These are phyloP conservation scores for Chaunax sp. DNA, from an alignment of 2,797 vertebrate genomes.

Conservation along the genomic window DNA sequence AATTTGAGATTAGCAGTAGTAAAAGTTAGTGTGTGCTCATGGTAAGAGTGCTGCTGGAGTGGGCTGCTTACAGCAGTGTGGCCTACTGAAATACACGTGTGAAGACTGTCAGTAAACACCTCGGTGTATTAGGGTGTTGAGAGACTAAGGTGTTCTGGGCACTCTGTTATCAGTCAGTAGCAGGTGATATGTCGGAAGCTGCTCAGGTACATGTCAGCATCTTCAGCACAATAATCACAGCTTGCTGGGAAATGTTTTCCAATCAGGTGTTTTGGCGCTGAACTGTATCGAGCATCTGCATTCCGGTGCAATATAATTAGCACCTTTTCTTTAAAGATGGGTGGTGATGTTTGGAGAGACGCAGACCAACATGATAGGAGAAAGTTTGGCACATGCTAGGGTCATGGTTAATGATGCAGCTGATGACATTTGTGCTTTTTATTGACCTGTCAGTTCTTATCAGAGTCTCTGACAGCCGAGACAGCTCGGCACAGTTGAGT, in stretches of 20 bases:
- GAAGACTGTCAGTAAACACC: constrained; percentile 78
- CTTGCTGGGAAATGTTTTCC: constrained; percentile 29
- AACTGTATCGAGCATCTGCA: constrained; percentile 70
- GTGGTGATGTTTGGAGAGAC: constrained; percentile 69
- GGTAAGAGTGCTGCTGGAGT: constrained; percentile 33
- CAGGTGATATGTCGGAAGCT: constrained; percentile 48
- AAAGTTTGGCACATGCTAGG: constrained; percentile 81
- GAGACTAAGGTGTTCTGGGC: constrained; percentile 40
- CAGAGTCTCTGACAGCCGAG: constrained; percentile 75
- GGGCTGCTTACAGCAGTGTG: constrained; percentile 34
- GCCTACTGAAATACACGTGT: constrained; percentile 61
- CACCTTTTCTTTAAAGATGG: constrained; percentile 79
- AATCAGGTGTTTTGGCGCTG: constrained; percentile 34
- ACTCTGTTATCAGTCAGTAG: constrained; percentile 38
- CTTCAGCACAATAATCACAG: constrained; percentile 24
- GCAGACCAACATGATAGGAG: constrained; percentile 61
- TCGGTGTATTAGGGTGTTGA: constrained; percentile 56
- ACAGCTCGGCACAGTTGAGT: constrained; percentile 19
- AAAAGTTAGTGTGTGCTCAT: constrained; percentile 50
- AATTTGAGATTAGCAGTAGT: constrained; percentile 45
- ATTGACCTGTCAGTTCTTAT: constrained; percentile 85
- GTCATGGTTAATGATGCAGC: constrained; percentile 69
- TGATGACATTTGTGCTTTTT: constrained; percentile 82
- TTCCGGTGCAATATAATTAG: constrained; percentile 83
- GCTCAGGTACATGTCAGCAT: constrained; percentile 34